Evolutionary conservation across 1,140 invertebrate genomes (phyloP).

Genomic region (Coenobita brevimanus): DNA sequence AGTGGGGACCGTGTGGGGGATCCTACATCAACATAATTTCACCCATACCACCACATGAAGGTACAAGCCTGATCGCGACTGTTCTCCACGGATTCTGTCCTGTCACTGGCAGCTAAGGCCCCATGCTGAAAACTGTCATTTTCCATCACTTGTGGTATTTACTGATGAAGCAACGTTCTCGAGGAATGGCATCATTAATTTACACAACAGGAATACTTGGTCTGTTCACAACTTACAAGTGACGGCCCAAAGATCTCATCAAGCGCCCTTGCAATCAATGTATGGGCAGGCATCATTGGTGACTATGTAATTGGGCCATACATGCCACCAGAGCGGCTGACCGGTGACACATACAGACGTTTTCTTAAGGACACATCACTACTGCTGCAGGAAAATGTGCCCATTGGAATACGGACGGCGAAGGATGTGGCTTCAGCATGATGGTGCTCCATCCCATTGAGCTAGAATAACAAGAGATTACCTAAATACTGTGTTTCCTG

Average conservation of each 20-base stretch:
- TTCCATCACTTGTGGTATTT: not conserved
- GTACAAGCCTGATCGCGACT: not conserved
- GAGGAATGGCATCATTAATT: not conserved
- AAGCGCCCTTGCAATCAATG: not conserved
- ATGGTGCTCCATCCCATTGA: conserved; percentile 13
- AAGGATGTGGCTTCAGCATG: not conserved
- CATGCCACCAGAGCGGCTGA: not conserved
- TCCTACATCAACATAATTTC: not conserved
- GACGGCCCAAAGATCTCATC: not conserved
- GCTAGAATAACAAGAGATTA: not conserved
- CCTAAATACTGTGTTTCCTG: not conserved
- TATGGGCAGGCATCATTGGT: conserved; percentile 20
- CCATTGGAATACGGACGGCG: not conserved
- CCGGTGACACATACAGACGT: not conserved
- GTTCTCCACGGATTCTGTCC: not conserved
- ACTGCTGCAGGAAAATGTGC: not conserved
- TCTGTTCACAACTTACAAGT: not conserved
- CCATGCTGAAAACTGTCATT: too few relatives aligned
- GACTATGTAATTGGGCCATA: not conserved
- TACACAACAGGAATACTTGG: not conserved
- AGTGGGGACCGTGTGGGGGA: too few relatives aligned
- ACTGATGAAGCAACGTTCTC: not conserved
- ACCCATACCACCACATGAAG: not conserved
- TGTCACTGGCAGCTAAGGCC: not conserved
- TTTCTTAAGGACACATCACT: not conserved